A percentile compares a stretch with the other conserved stretches of the same genome.
Conservation (phyloP, 1,140 invertebrate species). For the Paraescarpia echinospica region DNA sequence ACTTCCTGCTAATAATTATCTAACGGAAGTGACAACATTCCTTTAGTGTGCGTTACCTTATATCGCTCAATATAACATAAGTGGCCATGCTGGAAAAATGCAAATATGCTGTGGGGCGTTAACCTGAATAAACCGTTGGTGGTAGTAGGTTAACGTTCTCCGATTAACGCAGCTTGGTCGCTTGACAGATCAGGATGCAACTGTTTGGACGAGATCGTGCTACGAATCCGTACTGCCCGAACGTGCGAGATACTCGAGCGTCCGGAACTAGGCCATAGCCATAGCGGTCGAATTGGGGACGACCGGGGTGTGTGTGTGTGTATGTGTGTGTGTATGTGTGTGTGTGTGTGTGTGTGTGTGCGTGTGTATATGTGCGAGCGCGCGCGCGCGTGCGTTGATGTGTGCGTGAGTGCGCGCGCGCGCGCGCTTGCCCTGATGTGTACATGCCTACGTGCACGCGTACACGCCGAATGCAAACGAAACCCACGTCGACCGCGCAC, state of each 20-base stretch:
- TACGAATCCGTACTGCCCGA: not conserved
- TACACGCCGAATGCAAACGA: too few species aligned
- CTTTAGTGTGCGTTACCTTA: too few species aligned
- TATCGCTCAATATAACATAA: not conserved
- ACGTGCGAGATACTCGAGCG: not conserved
- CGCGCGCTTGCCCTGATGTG: too few species aligned
- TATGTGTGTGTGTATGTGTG: not conserved
- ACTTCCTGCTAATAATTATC: too few species aligned
- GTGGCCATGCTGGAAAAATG: not conserved
- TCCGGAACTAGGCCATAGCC: not conserved
- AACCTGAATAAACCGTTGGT: not conserved
- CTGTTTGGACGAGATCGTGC: not conserved
- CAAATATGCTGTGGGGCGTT: not conserved
- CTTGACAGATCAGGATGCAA: not conserved
- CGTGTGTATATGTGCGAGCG: too few species aligned
- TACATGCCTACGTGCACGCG: too few species aligned
- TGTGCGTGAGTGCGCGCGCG: too few species aligned
- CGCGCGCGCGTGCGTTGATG: too few species aligned
- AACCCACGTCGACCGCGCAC: not conserved
- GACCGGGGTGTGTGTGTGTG: not conserved
- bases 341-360: too few species aligned
- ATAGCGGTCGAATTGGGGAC: too few species aligned
- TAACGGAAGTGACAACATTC: too few species aligned
- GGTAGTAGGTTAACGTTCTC: not conserved
- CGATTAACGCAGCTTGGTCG: not conserved